Evolutionary conservation across 2,888 invertebrate species (phyloP), one percentile per base, ranked within the genome.

Genomic region (Megamerina dolium): DNA sequence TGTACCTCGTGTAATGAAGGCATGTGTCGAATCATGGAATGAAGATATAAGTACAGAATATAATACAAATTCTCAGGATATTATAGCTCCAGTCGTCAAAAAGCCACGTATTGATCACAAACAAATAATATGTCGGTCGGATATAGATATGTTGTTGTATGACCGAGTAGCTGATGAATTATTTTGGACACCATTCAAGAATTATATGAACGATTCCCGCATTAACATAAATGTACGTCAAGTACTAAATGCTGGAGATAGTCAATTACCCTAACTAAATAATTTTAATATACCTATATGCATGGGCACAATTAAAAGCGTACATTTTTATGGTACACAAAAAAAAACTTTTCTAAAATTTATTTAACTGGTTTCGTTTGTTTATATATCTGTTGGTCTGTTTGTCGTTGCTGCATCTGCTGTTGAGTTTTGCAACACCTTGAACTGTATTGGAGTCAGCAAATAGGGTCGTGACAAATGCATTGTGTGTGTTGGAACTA

Each of bases 161-260:
- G 46, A 61, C 46, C 41, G 59, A 34, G 68, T 72, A 32, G 51
- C 52, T 9, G 64, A 74, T 48, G 64, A 68, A 21, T 42, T 54
- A 1, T 70, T 73, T 58, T 83, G 81, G 81, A 58, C 61, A 45
- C 73, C 72, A 4, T 82, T 78, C 60, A 63, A 72, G 16, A 65
- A 73, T 37, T 92, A 87, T 69, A 70, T 88, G 32, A 68, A 73
- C 38, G 75, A 77, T 55, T 85, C 87, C 23, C 80, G 97, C 63
- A 88, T 97, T 42, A 97, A 97, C 74, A 79, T 97, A 53, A 97
- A 95, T 76, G 83, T 95, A 6, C 75, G 96, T 62, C 95, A 96
- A 74, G 94, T 96, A 26, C 73, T 90, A 58, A 39, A 47, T 3
- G 33, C 34, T 6, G 34, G 29, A 10, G 29, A 30, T 18, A 34